phyloP scores from a whole-genome alignment of 1,140 invertebrate genomes.

The Hormaphis cornu region DNA sequence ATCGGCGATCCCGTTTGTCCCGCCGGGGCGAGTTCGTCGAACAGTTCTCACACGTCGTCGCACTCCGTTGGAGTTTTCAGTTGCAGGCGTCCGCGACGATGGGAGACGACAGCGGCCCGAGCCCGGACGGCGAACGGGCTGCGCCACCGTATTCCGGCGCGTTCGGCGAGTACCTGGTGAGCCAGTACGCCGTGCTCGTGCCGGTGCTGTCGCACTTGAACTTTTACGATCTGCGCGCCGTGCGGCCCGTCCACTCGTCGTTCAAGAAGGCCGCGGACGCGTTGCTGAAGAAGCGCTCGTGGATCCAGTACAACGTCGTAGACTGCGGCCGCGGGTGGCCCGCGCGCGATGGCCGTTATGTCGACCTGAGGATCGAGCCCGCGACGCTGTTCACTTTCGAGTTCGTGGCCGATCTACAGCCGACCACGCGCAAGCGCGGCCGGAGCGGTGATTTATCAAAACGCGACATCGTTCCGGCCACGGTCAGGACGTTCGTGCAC shows the following conservation, averaged over 20 bases:
- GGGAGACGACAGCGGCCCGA: too few relatives aligned
- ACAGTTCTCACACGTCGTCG: too few relatives aligned
- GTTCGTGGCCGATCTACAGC: neutral
- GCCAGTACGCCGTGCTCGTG: neutral
- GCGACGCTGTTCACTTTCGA: constrained; percentile 4
- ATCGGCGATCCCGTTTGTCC: too few relatives aligned
- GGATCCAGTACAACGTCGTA: neutral
- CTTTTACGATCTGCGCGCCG: neutral
- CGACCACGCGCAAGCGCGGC: neutral
- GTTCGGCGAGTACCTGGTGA: neutral
- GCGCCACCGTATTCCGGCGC: neutral
- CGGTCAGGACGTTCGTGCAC: neutral
- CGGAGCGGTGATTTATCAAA: neutral
- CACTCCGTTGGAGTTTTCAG: too few relatives aligned
- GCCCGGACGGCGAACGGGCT: neutral
- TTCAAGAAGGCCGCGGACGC: neutral
- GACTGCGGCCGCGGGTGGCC: neutral
- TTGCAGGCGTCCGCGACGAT: too few relatives aligned
- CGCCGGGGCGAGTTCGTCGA: too few relatives aligned
- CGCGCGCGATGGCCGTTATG: neutral
- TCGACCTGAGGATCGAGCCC: constrained; percentile 11
- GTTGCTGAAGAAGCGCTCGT: neutral
- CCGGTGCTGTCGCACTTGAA: neutral
- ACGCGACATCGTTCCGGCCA: neutral
- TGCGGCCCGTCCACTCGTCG: neutral